A percentile compares a stretch with the other conserved stretches of the same genome.
These are phyloP conservation scores for Pomatostomus ruficeps DNA, from an alignment of 2,113 vertebrate species.

Conservation along the genomic window DNA sequence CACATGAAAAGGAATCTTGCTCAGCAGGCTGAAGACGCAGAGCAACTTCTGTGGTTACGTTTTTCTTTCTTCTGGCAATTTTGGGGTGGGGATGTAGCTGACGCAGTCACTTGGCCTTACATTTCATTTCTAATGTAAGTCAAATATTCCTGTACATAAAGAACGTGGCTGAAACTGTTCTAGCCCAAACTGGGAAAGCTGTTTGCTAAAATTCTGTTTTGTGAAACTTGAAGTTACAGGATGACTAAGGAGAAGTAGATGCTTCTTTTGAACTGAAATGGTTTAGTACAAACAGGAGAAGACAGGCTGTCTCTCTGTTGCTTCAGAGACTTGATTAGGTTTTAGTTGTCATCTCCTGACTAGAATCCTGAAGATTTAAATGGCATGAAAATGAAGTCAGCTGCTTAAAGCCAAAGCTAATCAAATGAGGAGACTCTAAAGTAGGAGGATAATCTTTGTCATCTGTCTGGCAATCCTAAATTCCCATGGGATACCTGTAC, in stretches of 20 bases:
- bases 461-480: background rate
- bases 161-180: background rate
- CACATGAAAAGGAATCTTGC: constrained; percentile 66
- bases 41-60: constrained; percentile 35
- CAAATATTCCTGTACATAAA: background rate
- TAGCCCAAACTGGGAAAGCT: background rate
- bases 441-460: constrained; percentile 1
- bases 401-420: constrained; percentile 2
- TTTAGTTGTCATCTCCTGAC: background rate
- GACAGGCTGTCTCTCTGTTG: background rate
- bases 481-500: background rate
- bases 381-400: constrained; percentile 1
- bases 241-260: background rate
- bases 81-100: constrained; percentile 55
- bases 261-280: background rate
- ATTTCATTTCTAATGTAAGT: background rate
- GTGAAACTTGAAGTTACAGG: background rate
- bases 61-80: constrained; percentile 46
- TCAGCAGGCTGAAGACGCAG: constrained; percentile 54
- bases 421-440: constrained; percentile 15
- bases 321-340: background rate
- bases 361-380: background rate
- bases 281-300: background rate
- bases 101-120: background rate
- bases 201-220: background rate